Conservation (phyloP, 2,888 invertebrate genomes). For the Tenthredo scrophulariae region DNA sequence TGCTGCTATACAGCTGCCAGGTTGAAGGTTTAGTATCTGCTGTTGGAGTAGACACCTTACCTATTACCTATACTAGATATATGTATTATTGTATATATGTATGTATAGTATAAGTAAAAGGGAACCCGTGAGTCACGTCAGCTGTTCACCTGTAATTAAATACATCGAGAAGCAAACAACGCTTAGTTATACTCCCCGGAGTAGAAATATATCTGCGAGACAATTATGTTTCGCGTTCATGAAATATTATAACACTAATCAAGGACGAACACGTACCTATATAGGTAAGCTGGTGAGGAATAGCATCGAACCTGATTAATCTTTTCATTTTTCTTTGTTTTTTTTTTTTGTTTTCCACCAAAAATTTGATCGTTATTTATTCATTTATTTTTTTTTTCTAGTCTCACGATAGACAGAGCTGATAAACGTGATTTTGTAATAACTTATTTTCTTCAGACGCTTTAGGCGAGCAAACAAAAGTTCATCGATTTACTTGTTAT, state of each 20-base stretch:
- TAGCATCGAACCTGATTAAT: not conserved
- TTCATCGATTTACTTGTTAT: not conserved
- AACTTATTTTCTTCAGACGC: not conserved
- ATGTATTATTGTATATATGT: not conserved
- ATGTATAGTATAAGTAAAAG: conserved; percentile 20
- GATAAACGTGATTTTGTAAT: not conserved
- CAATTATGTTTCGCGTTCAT: not conserved
- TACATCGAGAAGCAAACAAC: conserved; percentile 36
- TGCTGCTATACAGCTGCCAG: conserved; percentile 16
- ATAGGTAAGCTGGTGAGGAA: not conserved
- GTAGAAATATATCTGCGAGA: not conserved
- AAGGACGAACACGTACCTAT: not conserved
- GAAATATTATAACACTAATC: conserved; percentile 23
- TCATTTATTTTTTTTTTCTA: not conserved
- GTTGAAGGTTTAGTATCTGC: not conserved
- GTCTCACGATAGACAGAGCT: not conserved
- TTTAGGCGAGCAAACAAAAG: not conserved
- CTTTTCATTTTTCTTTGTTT: not conserved
- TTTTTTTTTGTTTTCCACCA: not conserved
- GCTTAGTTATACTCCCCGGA: not conserved
- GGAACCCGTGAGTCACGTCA: conserved; percentile 46
- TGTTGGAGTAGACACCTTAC: not conserved
- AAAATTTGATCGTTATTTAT: not conserved
- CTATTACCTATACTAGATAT: not conserved
- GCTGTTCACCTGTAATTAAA: conserved; percentile 51